These are phyloP conservation scores for Columba janthina DNA, from an alignment of 2,113 vertebrate genomes.

Conservation along the genomic window DNA sequence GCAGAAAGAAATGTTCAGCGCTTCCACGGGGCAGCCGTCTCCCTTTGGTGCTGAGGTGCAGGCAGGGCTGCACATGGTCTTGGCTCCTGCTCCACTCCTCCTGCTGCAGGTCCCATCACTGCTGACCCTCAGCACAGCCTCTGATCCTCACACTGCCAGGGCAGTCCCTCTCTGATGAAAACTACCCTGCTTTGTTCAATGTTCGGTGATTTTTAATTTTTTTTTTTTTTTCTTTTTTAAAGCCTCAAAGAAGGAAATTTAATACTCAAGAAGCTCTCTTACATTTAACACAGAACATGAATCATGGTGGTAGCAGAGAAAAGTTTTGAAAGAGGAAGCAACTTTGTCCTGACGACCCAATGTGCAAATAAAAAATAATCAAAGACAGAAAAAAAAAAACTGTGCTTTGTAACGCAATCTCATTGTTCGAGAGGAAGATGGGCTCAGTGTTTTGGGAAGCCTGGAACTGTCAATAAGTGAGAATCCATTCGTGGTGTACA, in stretches of 20 bases:
- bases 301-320: neutral
- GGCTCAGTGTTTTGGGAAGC: neutral
- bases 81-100: neutral
- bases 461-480: neutral
- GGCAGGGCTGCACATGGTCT: neutral
- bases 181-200: neutral
- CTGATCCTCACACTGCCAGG: fast-evolving
- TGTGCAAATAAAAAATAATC: neutral
- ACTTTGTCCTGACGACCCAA: neutral
- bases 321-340: neutral
- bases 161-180: neutral
- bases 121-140: neutral
- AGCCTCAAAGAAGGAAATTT: neutral
- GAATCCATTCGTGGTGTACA: neutral
- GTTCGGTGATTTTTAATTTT: neutral
- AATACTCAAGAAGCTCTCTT: neutral
- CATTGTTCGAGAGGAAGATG: neutral
- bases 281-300: neutral
- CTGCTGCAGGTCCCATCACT: neutral
- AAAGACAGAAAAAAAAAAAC: neutral
- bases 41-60: neutral
- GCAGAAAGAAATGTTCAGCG: neutral
- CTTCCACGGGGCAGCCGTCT: neutral
- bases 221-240: neutral
- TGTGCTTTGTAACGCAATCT: neutral